Percentiles rank a stretch among this genome's conserved stretches.
phyloP scores from a whole-genome alignment of 2,888 invertebrate species.

The Frankliniella fusca region DNA sequence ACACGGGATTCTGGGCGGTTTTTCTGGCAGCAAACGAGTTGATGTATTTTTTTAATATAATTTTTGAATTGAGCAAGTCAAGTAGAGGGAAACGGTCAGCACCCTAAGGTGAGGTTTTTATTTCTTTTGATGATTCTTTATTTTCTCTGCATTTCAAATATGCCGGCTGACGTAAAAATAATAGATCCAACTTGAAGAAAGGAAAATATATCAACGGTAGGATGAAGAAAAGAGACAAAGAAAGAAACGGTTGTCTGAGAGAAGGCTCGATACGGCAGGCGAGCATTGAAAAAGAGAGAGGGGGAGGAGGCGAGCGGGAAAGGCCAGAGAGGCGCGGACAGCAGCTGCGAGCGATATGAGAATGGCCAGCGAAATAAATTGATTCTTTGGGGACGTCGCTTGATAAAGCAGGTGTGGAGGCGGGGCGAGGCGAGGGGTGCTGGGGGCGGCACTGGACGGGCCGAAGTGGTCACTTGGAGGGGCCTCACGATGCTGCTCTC shows the following conservation, averaged over 20 bases:
- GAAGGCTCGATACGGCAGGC: neutral
- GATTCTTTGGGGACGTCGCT: conserved; percentile 4
- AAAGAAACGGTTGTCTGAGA: neutral
- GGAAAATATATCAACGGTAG: too few species aligned
- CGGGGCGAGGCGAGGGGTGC: neutral
- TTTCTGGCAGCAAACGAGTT: too few species aligned
- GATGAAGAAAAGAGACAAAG: neutral
- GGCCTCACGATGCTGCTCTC: neutral
- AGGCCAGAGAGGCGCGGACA: neutral
- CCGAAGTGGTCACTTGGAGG: neutral
- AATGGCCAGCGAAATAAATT: conserved; percentile 16
- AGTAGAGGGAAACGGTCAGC: neutral
- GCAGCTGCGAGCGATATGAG: conserved; percentile 6
- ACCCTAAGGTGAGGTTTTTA: neutral
- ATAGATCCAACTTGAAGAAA: too few species aligned
- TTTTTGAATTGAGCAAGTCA: neutral
- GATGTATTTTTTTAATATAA: too few species aligned
- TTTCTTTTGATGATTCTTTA: too few species aligned
- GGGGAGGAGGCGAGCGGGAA: neutral
- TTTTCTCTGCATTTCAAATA: too few species aligned
- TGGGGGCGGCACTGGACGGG: neutral
- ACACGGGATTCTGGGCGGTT: too few species aligned
- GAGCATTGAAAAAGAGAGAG: neutral
- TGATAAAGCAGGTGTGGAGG: conserved; percentile 15
- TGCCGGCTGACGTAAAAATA: too few species aligned